phyloP scores from a whole-genome alignment of 1,140 invertebrate species.

The Monochamus saltuarius region DNA sequence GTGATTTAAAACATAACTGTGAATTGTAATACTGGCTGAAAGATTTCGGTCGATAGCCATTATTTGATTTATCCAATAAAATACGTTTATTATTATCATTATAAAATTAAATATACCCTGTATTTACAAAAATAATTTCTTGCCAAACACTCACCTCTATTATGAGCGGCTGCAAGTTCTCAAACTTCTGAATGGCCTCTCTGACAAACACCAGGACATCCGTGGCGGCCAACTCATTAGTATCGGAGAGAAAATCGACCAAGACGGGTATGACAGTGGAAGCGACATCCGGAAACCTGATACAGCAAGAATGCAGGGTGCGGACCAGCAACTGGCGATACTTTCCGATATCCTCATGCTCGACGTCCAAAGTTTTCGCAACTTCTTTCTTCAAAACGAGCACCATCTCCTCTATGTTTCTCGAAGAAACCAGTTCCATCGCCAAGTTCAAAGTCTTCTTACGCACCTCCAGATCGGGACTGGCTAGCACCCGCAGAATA shows the following conservation, averaged over 20 bases:
- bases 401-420: slow-evolving; percentile 97
- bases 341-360: slow-evolving; percentile 94
- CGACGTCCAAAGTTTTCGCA: slow-evolving; percentile 85
- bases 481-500: slow-evolving; percentile 88
- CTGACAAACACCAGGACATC: slow-evolving; percentile 95
- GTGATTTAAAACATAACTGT: too few relatives aligned
- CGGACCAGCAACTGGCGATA: slow-evolving; percentile 94
- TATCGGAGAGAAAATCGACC: slow-evolving; percentile 94
- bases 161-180: slow-evolving; percentile 75
- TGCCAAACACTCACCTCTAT: slow-evolving; percentile 61
- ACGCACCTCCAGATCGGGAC: slow-evolving; percentile 87
- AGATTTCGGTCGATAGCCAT: too few relatives aligned
- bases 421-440: slow-evolving; percentile 88
- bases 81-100: too few relatives aligned
- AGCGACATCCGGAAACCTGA: slow-evolving; percentile 98
- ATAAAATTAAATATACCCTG: too few relatives aligned
- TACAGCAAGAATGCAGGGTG: slow-evolving; percentile 92
- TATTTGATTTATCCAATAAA: too few relatives aligned
- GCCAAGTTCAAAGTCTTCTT: slow-evolving; percentile 86
- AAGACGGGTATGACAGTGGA: slow-evolving; percentile 90
- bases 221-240: slow-evolving; percentile 88
- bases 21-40: too few relatives aligned
- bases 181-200: slow-evolving; percentile 92
- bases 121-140: slow-evolving; percentile 5
- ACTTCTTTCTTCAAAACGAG: slow-evolving; percentile 93